Percentiles rank a stretch among this genome's conserved stretches.
Evolutionary conservation across 2,113 vertebrate species (phyloP).

Genomic region (Apus apus): DNA sequence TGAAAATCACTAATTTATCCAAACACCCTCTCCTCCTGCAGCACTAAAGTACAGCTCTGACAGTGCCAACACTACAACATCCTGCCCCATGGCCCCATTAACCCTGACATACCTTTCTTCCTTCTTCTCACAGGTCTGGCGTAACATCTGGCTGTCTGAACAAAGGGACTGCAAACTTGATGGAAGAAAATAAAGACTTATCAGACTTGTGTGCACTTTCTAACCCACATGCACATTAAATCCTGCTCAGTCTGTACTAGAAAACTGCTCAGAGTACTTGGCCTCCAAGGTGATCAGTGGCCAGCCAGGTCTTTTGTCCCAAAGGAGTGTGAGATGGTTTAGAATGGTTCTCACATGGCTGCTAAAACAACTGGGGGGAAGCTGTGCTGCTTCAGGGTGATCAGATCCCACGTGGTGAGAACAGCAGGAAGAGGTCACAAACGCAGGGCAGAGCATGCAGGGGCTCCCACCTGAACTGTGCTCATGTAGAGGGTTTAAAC

Average conservation of each 20-base stretch:
- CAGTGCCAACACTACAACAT: background rate
- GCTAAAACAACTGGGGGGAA: background rate
- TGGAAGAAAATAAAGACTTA: background rate
- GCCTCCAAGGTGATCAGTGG: background rate
- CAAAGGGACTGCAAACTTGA: constrained; percentile 59
- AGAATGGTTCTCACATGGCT: fast-evolving
- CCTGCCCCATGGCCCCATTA: fast-evolving
- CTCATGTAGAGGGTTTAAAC: fast-evolving
- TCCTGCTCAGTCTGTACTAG: background rate
- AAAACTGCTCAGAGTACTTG: background rate
- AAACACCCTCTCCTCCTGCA: background rate
- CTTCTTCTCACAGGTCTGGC: constrained; percentile 63
- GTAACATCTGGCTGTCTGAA: constrained; percentile 78
- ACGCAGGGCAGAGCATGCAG: fast-evolving
- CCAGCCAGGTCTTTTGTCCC: background rate
- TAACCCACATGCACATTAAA: background rate
- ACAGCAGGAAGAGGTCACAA: background rate
- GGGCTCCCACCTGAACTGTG: background rate
- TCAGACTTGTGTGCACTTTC: background rate
- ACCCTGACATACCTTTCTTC: constrained; percentile 73
- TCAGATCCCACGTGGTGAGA: background rate
- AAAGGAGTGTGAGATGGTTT: fast-evolving
- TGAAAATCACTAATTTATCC: background rate
- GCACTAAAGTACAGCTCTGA: background rate
- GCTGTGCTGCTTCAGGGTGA: background rate